Conservation (phyloP, 1,140 invertebrate genomes). For the Megalonaias nervosa region DNA sequence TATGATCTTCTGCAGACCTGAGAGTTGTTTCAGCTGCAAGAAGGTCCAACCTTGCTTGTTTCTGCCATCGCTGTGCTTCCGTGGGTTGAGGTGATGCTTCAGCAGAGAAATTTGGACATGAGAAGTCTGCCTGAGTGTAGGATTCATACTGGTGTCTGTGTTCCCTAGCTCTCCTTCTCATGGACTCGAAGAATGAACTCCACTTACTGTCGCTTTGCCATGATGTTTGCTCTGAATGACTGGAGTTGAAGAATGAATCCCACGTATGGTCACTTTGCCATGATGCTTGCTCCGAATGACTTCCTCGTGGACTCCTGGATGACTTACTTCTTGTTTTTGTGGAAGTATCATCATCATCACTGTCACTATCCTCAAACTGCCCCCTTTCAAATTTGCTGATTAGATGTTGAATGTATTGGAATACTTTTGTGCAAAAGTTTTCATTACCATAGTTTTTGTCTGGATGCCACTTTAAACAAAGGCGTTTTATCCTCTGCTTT, state of each 20-base stretch:
- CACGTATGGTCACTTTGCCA: too few relatives aligned
- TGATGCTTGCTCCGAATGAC: not conserved
- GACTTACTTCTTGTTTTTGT: not conserved
- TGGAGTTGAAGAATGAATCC: too few relatives aligned
- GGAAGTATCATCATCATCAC: slow-evolving; percentile 21
- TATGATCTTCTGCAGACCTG: slow-evolving; percentile 22
- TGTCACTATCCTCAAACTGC: slow-evolving; percentile 1
- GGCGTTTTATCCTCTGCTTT: slow-evolving; percentile 54
- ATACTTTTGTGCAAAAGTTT: slow-evolving; percentile 51
- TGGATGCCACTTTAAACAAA: slow-evolving; percentile 63
- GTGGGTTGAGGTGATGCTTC: slow-evolving; percentile 42
- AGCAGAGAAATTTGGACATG: slow-evolving; percentile 1
- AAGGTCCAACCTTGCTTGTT: slow-evolving; percentile 51
- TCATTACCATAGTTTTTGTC: slow-evolving; percentile 60
- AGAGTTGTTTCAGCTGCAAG: slow-evolving; percentile 40
- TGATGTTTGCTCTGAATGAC: not conserved
- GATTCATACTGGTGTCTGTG: not conserved
- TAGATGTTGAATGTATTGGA: slow-evolving; percentile 42
- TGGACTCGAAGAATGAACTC: not conserved
- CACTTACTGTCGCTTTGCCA: slow-evolving; percentile 1
- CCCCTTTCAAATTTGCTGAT: slow-evolving; percentile 32
- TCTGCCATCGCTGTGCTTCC: slow-evolving; percentile 52
- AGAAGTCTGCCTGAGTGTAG: not conserved
- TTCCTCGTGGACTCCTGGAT: not conserved
- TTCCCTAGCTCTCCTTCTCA: not conserved